Evolutionary conservation across 2,797 vertebrate genomes (phyloP).

Genomic region (Hemibagrus guttatus): DNA sequence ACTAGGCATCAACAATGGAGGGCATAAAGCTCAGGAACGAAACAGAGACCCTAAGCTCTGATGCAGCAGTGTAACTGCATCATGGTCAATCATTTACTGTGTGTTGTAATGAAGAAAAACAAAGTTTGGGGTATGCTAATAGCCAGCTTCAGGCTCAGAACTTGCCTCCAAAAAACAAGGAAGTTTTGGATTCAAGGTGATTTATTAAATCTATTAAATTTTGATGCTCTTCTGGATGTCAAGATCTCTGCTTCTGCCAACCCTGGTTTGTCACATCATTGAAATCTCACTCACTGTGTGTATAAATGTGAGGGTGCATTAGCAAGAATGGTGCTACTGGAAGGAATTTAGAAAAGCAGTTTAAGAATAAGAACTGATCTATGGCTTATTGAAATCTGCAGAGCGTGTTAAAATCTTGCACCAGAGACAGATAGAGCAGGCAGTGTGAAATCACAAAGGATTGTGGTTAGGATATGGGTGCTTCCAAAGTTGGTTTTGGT

Average conservation of each 20-base stretch:
- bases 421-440: conserved; percentile 65
- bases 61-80: neutral
- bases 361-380: conserved; percentile 60
- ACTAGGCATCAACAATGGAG: too few relatives aligned
- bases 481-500: conserved; percentile 23
- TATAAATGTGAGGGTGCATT: neutral
- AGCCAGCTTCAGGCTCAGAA: conserved; percentile 57
- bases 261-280: conserved; percentile 9
- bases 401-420: conserved; percentile 63
- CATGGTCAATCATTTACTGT: neutral
- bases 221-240: conserved; percentile 25
- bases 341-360: conserved; percentile 58
- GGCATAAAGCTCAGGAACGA: neutral
- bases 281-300: conserved; percentile 10
- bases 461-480: conserved; percentile 15
- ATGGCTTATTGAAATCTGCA: conserved; percentile 61
- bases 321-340: conserved; percentile 53
- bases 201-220: conserved; percentile 40
- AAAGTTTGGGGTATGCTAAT: conserved; percentile 47
- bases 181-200: conserved; percentile 38
- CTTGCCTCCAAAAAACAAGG: conserved; percentile 49
- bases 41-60: neutral
- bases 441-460: conserved; percentile 58
- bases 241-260: neutral
- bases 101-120: neutral